Evolutionary conservation across 1,140 invertebrate species (phyloP).

Genomic region (Andrena cerasifolii): DNA sequence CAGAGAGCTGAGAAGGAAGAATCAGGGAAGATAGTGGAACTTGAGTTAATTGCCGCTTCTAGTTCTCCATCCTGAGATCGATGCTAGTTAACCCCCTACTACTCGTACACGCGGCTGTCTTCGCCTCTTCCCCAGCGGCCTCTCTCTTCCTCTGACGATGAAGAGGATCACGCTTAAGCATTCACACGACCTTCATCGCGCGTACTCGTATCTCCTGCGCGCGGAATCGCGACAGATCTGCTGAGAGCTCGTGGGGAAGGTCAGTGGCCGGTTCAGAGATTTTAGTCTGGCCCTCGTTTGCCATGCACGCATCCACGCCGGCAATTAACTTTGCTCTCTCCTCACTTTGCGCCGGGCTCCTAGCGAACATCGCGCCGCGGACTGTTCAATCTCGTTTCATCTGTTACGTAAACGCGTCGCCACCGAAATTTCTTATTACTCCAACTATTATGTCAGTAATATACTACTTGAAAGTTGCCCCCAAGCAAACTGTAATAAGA

Average conservation of each 20-base stretch:
- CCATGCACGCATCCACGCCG: background rate
- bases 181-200: constrained; percentile 43
- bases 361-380: background rate
- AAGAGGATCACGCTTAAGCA: constrained; percentile 54
- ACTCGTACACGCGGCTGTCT: constrained; percentile 7
- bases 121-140: constrained; percentile 15
- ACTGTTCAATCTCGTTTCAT: background rate
- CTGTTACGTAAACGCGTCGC: too few relatives aligned
- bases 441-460: too few relatives aligned
- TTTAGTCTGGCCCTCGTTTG: constrained; percentile 20
- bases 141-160: constrained; percentile 21
- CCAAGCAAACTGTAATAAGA: too few relatives aligned
- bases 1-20: constrained; percentile 38
- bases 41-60: constrained; percentile 72
- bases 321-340: constrained; percentile 15
- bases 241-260: constrained; percentile 17
- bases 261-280: constrained; percentile 47
- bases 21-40: constrained; percentile 52
- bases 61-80: constrained; percentile 59
- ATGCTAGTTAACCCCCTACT: constrained; percentile 56
- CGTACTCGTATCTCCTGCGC: constrained; percentile 30
- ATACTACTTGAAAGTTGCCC: too few relatives aligned
- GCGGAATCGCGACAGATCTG: constrained; percentile 25
- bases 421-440: too few relatives aligned
- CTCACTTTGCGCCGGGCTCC: background rate